Evolutionary conservation across 2,888 invertebrate genomes (phyloP), one percentile per base, ranked within the genome.

Genomic region (Uropetala carovei): DNA sequence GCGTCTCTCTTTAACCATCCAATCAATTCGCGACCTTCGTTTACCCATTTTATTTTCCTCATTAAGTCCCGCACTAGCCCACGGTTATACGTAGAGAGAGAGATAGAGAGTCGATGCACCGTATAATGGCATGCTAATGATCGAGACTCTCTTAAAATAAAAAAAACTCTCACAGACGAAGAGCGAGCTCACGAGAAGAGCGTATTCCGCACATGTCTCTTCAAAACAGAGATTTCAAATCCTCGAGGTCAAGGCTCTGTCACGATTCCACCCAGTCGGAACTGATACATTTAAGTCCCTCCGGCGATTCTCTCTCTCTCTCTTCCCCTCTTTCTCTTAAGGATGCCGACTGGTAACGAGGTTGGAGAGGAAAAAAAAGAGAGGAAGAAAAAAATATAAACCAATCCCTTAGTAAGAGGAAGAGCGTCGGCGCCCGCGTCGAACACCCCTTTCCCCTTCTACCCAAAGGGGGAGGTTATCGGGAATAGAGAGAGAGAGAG

Each of bases 261-360:
- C 30, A 60, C 60, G 86, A 60, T 86, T 59, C 27, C 86, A 60
- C 58, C 16, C 59, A 30, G 60, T 86, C 60, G 86, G 86, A 86
- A 86, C 86, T 60, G 86, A 86, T 86, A 60, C 86, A 59, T 86
- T 86, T 8, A 60, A 60, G 56, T 60, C 27, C 86, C 86, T 86
- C 27, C 16, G 86, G 86, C 60, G 86, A 60, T 60, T 58, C 30
- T 30, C 59, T 86, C 59, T 60, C 86, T 60, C 56, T 82, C 22
- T 30, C 13, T 82, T n/a, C n/a, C n/a, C n/a, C 82, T 22, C 22
- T 22, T n/a, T 59, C 85, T 86, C 86, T 86, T 86, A 11, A 59
- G 59, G 86, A 59, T 30, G 86, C 27, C 60, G 86, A 86, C 60
- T 57, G 82, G 82, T 82, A 82, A 82, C 82, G 82, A 82, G 30